These are phyloP conservation scores for Drosophila conformis DNA, from an alignment of 2,888 invertebrate species.

Conservation along the genomic window DNA sequence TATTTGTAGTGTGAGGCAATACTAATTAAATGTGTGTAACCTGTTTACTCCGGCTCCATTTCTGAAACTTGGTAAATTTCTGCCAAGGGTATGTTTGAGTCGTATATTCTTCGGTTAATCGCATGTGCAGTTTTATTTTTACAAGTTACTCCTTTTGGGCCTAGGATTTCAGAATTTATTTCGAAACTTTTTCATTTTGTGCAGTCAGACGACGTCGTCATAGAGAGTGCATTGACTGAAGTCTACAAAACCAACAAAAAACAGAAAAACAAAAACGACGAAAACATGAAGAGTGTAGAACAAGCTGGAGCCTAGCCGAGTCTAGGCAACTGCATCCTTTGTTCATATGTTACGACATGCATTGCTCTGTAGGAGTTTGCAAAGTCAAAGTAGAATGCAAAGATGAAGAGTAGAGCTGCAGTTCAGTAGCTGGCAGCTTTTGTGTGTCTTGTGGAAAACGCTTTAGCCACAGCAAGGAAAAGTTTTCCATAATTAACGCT, in stretches of 20 bases:
- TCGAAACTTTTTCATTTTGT: conserved; percentile 80
- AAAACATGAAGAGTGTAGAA: conserved; percentile 50
- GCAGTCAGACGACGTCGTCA: conserved; percentile 80
- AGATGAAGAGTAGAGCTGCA: conserved; percentile 20
- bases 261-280: conserved; percentile 36
- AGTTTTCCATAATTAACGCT: conserved; percentile 77
- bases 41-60: accelerated
- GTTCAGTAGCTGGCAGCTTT: conserved; percentile 67
- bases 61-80: too few species aligned
- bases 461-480: conserved; percentile 58
- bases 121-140: conserved; percentile 53
- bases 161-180: conserved; percentile 68
- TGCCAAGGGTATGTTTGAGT: conserved; percentile 18
- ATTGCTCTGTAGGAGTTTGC: conserved; percentile 34
- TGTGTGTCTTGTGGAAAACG: conserved; percentile 59
- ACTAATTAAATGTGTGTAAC: background rate
- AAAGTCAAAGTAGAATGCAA: background rate
- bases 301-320: conserved; percentile 5
- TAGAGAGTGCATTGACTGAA: conserved; percentile 83
- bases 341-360: conserved; percentile 74
- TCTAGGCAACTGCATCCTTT: conserved; percentile 73
- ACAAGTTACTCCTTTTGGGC: conserved; percentile 69
- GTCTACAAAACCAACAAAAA: conserved; percentile 61
- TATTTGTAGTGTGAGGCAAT: background rate
- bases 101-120: background rate